Conservation (phyloP, 2,888 invertebrate species). For the Lasioglossum lativentre region DNA sequence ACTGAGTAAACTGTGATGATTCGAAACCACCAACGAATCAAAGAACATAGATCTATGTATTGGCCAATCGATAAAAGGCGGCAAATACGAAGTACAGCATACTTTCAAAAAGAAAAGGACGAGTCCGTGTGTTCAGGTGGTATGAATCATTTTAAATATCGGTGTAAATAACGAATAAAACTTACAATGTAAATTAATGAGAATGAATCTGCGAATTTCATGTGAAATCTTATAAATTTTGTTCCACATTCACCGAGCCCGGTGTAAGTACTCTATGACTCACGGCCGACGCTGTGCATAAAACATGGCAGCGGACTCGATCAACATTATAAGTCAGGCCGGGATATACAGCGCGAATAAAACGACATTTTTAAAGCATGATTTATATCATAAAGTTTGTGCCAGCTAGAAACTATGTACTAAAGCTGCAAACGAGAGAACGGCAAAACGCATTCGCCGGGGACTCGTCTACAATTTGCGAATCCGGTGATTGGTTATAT, state of each 20-base stretch:
- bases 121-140: background rate
- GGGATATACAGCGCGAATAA: slow-evolving; percentile 13
- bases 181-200: background rate
- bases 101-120: background rate
- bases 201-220: background rate
- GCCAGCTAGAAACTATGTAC: slow-evolving; percentile 14
- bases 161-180: background rate
- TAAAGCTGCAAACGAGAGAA: slow-evolving; percentile 4
- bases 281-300: background rate
- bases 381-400: slow-evolving; percentile 8
- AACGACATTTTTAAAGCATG: background rate
- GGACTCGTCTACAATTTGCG: background rate
- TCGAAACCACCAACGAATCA: too few relatives aligned
- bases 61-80: too few relatives aligned
- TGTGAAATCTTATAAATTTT: background rate
- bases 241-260: background rate
- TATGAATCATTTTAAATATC: background rate
- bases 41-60: too few relatives aligned
- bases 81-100: too few relatives aligned
- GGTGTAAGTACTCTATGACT: background rate
- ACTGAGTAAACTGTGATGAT: too few relatives aligned
- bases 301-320: slow-evolving; percentile 4
- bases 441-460: background rate
- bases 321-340: slow-evolving; percentile 3
- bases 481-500: slow-evolving; percentile 13